A percentile compares a stretch with the other conserved stretches of the same genome.
These are phyloP conservation scores for Nasua narica DNA, from an alignment of 2,797 vertebrate genomes.

Conservation along the genomic window DNA sequence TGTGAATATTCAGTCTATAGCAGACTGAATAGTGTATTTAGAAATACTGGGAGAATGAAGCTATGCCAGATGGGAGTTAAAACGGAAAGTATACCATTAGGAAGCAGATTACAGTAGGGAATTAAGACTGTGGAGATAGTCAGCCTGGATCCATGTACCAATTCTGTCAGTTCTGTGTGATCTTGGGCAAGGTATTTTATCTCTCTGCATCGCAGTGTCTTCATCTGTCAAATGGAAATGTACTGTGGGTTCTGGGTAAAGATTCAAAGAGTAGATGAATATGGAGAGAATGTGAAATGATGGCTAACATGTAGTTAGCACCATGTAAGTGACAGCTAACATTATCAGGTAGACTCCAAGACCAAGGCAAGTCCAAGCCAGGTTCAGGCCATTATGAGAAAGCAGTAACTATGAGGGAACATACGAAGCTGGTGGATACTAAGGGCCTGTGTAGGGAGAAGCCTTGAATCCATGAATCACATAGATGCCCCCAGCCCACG, in stretches of 20 bases:
- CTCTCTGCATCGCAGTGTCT: neutral
- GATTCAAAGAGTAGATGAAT: neutral
- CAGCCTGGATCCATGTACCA: neutral
- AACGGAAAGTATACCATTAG: neutral
- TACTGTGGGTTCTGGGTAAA: neutral
- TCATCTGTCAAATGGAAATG: neutral
- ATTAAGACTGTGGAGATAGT: neutral
- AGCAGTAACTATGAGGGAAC: neutral
- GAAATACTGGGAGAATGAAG: neutral
- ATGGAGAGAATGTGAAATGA: neutral
- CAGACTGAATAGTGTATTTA: neutral
- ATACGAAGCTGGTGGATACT: neutral
- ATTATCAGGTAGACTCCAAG: neutral
- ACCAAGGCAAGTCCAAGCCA: neutral
- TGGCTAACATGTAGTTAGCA: neutral
- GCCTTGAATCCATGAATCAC: neutral
- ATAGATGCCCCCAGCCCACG: neutral
- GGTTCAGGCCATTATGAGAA: neutral
- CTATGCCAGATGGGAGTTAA: neutral
- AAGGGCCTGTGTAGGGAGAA: neutral
- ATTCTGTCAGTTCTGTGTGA: neutral
- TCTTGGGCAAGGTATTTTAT: neutral
- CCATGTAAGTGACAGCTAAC: neutral
- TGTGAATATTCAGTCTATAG: neutral
- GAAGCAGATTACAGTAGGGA: neutral